Evolutionary conservation across 2,113 vertebrate genomes (phyloP), one percentile per base, ranked within the genome.

Genomic region (Ptychochromis oligacanthus): DNA sequence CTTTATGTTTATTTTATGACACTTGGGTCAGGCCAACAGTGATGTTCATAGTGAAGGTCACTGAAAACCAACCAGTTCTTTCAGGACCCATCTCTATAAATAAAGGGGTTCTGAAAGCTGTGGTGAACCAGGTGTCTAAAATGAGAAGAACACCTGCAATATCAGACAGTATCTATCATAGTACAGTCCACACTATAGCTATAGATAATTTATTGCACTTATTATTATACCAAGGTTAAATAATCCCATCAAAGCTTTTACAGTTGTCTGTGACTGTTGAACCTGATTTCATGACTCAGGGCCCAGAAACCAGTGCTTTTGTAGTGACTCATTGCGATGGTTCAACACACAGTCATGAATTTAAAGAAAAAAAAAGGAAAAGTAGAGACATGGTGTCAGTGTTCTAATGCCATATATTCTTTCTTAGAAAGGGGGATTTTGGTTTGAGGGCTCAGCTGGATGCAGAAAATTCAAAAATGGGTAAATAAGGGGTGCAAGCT

Each of bases 1-100:
- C 67, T 54, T 78, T 78, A 78, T 78, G 76, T 61, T 54, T 62
- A 61, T 78, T 78, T 78, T 36, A 78, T 62, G 59, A 62, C 26
- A 28, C 20, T 78, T 14, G 7, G 43, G 18, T 60, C 26, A 60
- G 7, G 38, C 24, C 57, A 77, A 3, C 40, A n/a, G 75, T 14
- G 0, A 17, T 59, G 36, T 57, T 77, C 26, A 28, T 11, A 12
- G 38, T 28, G 11, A 40, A 18, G 56, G 15, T 58, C 57, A 52
- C 13, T n/a, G 40, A 2, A 49, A 46, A 31, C 56, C 26, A 77
- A 28, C 75, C 17, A 58, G 75, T 60, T 60, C 26, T 14, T 46
- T 43, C n/a, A 24, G 36, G 3, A 26, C 17, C 18, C 2, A 5
- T 70, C 24, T 18, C 4, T 70, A 49, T 70, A 28, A 76, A 76